Evolutionary conservation across 2,888 invertebrate species (phyloP).

Genomic region (Philopedon plagiatum): DNA sequence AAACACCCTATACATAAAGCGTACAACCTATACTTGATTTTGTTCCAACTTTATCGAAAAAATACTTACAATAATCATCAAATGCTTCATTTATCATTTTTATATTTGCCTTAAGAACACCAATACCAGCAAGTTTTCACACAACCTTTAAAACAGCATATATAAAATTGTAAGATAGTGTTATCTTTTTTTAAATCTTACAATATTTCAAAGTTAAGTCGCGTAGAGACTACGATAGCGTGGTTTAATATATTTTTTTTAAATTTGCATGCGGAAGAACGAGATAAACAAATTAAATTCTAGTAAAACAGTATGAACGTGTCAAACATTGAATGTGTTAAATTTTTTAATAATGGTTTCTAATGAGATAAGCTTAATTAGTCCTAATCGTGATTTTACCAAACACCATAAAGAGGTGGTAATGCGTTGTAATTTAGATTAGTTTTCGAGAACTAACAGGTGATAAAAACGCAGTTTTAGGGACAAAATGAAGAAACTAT

Average conservation of each 20-base stretch:
- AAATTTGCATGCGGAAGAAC: not conserved
- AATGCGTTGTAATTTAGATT: not conserved
- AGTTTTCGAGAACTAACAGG: too few species aligned
- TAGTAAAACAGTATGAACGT: not conserved
- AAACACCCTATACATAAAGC: too few species aligned
- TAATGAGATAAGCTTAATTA: slow-evolving; percentile 4
- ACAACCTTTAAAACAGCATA: not conserved
- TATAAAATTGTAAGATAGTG: not conserved
- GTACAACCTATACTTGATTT: too few species aligned
- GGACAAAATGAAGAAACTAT: too few species aligned
- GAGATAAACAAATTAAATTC: not conserved
- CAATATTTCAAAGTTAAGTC: not conserved
- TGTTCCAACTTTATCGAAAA: too few species aligned
- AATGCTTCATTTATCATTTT: slow-evolving; percentile 67
- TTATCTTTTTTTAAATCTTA: not conserved
- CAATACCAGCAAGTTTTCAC: slow-evolving; percentile 1
- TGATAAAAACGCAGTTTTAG: too few species aligned
- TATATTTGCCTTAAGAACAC: slow-evolving; percentile 12
- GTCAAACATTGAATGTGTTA: not conserved
- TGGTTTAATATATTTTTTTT: too few species aligned
- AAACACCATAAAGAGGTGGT: not conserved
- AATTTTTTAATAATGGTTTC: not conserved
- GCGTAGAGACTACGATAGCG: not conserved
- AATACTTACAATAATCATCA: slow-evolving; percentile 65
- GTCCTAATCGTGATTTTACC: not conserved